Percentiles rank a stretch among this genome's conserved stretches.
Evolutionary conservation across 2,113 vertebrate species (phyloP).

Genomic region (Catharus minimus): DNA sequence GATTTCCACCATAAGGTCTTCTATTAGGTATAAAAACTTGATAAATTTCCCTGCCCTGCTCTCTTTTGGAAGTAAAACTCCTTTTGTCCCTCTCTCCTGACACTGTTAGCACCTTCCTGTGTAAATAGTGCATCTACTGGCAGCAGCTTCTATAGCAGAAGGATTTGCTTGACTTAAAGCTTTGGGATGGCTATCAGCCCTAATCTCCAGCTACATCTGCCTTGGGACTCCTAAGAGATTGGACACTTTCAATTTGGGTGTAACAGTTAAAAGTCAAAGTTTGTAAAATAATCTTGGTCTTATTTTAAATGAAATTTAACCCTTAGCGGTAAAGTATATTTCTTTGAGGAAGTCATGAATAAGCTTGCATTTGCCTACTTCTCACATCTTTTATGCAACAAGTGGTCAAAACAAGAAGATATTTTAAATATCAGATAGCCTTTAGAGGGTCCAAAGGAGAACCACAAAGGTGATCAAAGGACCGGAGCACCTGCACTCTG

Average conservation of each 20-base stretch:
- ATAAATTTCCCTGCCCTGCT: not conserved
- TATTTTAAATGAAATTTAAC: not conserved
- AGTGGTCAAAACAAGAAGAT: not conserved
- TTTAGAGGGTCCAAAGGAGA: not conserved
- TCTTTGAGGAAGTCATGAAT: not conserved
- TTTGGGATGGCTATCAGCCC: not conserved
- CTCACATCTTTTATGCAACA: not conserved
- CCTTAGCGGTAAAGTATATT: not conserved
- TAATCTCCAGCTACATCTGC: not conserved
- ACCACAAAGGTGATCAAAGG: not conserved
- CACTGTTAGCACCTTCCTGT: not conserved
- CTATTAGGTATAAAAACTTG: not conserved
- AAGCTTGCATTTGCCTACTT: not conserved
- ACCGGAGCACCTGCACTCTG: not conserved
- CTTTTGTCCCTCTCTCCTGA: not conserved
- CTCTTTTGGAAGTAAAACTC: not conserved
- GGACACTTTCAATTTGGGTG: not conserved
- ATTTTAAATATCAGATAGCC: not conserved
- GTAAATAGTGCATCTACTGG: not conserved
- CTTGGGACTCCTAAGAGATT: not conserved
- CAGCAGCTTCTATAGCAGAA: not conserved
- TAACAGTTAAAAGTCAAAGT: not conserved
- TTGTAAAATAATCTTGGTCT: not conserved
- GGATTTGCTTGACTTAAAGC: not conserved
- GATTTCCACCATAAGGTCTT: not conserved